Percentiles rank a stretch among this genome's conserved stretches.
Evolutionary conservation across 37 sponge, comb jelly and placozoan genomes (phyloP).

Genomic region (Beroe ovata): DNA sequence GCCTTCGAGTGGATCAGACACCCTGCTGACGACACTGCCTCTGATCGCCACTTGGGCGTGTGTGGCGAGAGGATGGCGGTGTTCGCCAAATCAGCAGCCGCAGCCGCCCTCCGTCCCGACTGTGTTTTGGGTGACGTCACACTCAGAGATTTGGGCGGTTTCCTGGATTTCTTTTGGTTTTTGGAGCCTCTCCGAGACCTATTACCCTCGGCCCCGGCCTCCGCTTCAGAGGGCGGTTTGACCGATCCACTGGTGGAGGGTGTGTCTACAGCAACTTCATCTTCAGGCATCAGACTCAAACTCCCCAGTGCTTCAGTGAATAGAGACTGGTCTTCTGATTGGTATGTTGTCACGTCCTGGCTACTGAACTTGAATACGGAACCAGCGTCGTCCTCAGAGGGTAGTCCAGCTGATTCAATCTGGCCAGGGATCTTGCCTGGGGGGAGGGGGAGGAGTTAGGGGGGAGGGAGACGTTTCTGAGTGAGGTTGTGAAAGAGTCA

Average conservation of each 20-base stretch:
- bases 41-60: conserved; percentile 58
- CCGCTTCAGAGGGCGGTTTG: neutral
- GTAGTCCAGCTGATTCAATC: conserved; percentile 4
- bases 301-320: conserved; percentile 41
- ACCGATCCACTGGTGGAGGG: conserved; percentile 22
- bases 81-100: conserved; percentile 52
- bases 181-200: conserved; percentile 33
- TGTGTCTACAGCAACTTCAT: neutral
- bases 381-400: conserved; percentile 27
- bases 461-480: neutral
- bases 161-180: conserved; percentile 51
- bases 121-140: conserved; percentile 29
- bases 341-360: conserved; percentile 54
- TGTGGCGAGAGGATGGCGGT: conserved; percentile 40
- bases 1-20: conserved; percentile 61
- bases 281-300: conserved; percentile 45
- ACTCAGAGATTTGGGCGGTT: conserved; percentile 60
- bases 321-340: conserved; percentile 3
- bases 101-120: neutral
- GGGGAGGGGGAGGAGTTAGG: neutral
- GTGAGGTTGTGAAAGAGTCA: no score
- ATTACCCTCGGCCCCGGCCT: neutral
- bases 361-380: conserved; percentile 62
- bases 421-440: conserved; percentile 17
- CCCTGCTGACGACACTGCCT: conserved; percentile 55